Conservation (phyloP, 2,797 vertebrate genomes). For the Pseudochirops cupreus region DNA sequence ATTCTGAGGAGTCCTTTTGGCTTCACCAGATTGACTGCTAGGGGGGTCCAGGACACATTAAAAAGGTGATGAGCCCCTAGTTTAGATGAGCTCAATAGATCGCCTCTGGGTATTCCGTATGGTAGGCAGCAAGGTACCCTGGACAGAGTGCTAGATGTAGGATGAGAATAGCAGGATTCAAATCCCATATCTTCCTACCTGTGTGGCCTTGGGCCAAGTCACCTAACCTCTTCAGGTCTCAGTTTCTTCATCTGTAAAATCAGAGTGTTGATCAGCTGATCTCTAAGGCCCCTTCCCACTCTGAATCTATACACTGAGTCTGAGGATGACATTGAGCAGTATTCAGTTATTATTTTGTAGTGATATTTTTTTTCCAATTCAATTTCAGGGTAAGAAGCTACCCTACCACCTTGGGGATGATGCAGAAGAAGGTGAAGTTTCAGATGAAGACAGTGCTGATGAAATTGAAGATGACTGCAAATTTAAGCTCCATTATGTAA, state of each 20-base stretch:
- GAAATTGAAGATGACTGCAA: conserved; percentile 99
- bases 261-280: neutral
- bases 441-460: conserved; percentile 98
- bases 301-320: neutral
- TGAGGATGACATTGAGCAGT: neutral
- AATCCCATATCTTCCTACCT: neutral
- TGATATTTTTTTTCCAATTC: neutral
- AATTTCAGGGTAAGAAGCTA: conserved; percentile 94
- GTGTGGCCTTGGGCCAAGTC: neutral
- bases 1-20: neutral
- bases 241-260: neutral
- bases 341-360: neutral
- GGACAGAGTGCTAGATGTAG: neutral
- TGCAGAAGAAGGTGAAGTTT: conserved; percentile 97
- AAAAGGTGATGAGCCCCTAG: neutral
- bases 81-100: neutral
- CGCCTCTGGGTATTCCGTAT: neutral
- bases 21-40: neutral
- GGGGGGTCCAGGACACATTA: neutral
- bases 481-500: conserved; percentile 93
- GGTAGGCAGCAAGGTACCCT: neutral
- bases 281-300: neutral
- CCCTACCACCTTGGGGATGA: conserved; percentile 94
- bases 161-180: neutral
- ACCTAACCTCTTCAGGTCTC: neutral